Evolutionary conservation across 2,888 invertebrate species (phyloP).

Genomic region (Nasonovia ribisnigri): DNA sequence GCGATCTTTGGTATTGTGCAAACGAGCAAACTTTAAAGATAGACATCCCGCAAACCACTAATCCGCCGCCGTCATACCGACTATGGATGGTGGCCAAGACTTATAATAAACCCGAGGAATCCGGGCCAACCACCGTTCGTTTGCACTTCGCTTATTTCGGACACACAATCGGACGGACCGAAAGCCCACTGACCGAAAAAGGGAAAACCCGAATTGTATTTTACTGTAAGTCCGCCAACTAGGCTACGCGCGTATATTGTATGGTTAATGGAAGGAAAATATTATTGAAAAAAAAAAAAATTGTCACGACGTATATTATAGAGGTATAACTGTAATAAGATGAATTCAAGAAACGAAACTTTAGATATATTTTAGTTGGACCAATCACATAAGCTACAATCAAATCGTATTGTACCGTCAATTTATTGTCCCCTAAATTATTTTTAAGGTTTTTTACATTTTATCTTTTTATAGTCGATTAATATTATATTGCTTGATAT

Average conservation of each 20-base stretch:
- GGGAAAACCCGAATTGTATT: conserved; percentile 42
- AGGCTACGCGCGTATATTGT: background rate
- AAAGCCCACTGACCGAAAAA: conserved; percentile 62
- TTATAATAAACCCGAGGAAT: conserved; percentile 62
- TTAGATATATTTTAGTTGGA: background rate
- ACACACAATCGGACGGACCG: conserved; percentile 17
- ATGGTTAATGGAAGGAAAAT: background rate
- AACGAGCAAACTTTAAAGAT: conserved; percentile 36
- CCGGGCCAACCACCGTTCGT: conserved; percentile 61
- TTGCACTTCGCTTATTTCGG: conserved; percentile 59
- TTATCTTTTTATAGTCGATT: background rate
- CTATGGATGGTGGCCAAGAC: conserved; percentile 52
- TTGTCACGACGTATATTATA: background rate
- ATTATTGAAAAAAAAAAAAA: background rate
- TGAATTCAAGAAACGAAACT: background rate
- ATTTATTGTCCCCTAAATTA: background rate
- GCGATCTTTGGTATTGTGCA: background rate
- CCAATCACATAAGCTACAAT: background rate
- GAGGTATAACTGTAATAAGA: background rate
- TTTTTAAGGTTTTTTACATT: background rate
- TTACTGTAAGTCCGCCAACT: conserved; percentile 23
- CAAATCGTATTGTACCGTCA: background rate
- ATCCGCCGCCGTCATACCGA: background rate
- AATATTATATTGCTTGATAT: background rate
- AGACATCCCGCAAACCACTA: conserved; percentile 31